Base-by-base conservation (phyloP, 2,888 invertebrate genomes). In the Nemotelus pantherinus region DNA sequence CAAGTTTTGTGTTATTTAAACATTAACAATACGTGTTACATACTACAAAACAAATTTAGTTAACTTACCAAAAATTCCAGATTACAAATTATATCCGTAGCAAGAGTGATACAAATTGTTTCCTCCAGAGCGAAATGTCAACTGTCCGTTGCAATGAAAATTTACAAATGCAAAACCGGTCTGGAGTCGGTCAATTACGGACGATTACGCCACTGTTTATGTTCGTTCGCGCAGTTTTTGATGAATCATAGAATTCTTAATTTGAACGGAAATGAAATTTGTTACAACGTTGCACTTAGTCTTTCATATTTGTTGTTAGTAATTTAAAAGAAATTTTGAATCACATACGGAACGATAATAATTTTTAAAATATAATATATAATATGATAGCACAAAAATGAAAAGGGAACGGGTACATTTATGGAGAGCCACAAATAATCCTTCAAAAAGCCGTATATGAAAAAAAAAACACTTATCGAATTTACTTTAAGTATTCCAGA, bases 211-310 rank as follows among this genome's bases (percentile, higher is more conserved):
- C 45, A 64, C 63, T 75, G 75, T 64, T 75, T 50, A 50, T 50
- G 53, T 1, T 50, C 65, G 45, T 76, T 67, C 65, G 76, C 76
- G 76, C 76, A 76, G 76, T 76, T 76, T 67, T 76, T 65, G 67
- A 76, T 79, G 39, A 82, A 57, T 3, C 68, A 68, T 71, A 70
- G 48, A n/a, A 57, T 70, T 77, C 68, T 77, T 70, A 70, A 87
- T 10, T 50, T 6, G 1, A 9, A 50, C 50, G 50, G 9, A 50
- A 50, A 50, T 6, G 50, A 50, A 50, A n/a, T n/a, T n/a, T n/a
- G n/a, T n/a, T n/a, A 25, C 1, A 25, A 25, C 25, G 25, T 25
- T 25, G 25, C 25, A 25, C 25, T 25, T 25, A 25, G 25, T 25
- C 25, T 25, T 25, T 25, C 25, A 25, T 25, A 25, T 25, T 25